Evolutionary conservation across 30 jellyfish, hydroid and myxozoan genomes (phyloP), one percentile per base, ranked within the genome.

Genomic region (Mastigias papua): DNA sequence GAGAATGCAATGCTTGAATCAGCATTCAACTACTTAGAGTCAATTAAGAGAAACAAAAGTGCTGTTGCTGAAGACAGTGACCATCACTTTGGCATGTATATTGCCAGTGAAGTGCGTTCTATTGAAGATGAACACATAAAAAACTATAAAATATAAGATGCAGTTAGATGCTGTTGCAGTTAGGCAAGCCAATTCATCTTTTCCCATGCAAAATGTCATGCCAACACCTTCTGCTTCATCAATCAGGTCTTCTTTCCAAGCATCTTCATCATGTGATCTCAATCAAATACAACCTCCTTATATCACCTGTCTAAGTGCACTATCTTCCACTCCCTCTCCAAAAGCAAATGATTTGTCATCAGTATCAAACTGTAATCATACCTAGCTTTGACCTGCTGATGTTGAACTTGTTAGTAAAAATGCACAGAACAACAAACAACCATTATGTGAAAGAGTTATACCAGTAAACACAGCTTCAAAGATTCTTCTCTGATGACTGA

Each of bases 11-110:
- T 42, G 54, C 54, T 42, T 15, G 11, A 60, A 9, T 60, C 72
- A 60, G 72, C 72, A 60, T 60, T 9, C 33, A 5, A 8, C n/a
- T 60, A 60, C 33, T 27, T 60, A 21, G 72, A 60, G 72, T 60
- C 72, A 21, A 27, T 60, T 7, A 60, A 60, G n/a, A 10, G 17
- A 5, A 60, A 21, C n/a, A 60, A 60, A 5, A 60, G 21, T 60
- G 72, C 72, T 21, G n/a, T 9, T 27, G 33, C 72, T 7, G n/a
- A 60, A 5, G 72, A 60, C 17, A 19, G 72, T 60, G 72, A 60
- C 72, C 72, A 60, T 60, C 72, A 60, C 8, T 60, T 60, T 60
- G 72, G 72, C 33, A 10, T 60, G 33, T 60, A 42, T 15, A 42
- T 42, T 42, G 54, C 54, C 54, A 42, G 54, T 42, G 54, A 42